phyloP scores from a whole-genome alignment of 2,888 invertebrate species.

The Willowsia nigromaculata region DNA sequence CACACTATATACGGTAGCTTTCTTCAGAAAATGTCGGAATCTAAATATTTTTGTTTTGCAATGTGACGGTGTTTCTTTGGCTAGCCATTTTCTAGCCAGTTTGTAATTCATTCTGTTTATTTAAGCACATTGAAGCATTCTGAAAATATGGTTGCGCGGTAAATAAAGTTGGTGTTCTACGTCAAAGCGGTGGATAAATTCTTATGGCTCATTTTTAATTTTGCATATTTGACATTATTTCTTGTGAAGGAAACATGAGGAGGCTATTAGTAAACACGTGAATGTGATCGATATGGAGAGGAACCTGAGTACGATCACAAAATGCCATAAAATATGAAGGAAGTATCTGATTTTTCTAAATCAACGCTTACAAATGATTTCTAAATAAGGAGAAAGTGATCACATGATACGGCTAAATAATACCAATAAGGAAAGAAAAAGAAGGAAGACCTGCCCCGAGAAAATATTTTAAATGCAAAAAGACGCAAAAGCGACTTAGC shows the following conservation, averaged over 20 bases:
- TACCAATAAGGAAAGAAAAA: conserved; percentile 52
- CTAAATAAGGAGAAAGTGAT: conserved; percentile 63
- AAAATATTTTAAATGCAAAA: conserved; percentile 10
- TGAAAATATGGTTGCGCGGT: too few species aligned
- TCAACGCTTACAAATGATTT: conserved; percentile 65
- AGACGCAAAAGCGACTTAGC: background rate
- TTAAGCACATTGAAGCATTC: too few species aligned
- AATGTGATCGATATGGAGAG: background rate
- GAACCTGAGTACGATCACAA: background rate
- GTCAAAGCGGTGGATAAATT: too few species aligned
- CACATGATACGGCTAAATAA: conserved; percentile 23
- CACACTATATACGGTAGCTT: background rate
- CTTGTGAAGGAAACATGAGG: background rate
- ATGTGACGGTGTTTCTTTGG: too few species aligned
- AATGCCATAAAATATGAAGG: background rate
- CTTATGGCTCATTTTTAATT: background rate
- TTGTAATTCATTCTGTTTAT: too few species aligned
- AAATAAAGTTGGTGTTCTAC: too few species aligned
- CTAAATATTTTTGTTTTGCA: too few species aligned
- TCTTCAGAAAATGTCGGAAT: background rate
- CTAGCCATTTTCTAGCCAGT: too few species aligned
- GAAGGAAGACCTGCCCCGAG: background rate
- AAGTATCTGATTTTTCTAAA: conserved; percentile 16
- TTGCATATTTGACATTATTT: background rate
- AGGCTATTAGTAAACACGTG: background rate